Evolutionary conservation across 2,113 vertebrate species (phyloP), one percentile per base, ranked within the genome.

Genomic region (Myrmecobius fasciatus): DNA sequence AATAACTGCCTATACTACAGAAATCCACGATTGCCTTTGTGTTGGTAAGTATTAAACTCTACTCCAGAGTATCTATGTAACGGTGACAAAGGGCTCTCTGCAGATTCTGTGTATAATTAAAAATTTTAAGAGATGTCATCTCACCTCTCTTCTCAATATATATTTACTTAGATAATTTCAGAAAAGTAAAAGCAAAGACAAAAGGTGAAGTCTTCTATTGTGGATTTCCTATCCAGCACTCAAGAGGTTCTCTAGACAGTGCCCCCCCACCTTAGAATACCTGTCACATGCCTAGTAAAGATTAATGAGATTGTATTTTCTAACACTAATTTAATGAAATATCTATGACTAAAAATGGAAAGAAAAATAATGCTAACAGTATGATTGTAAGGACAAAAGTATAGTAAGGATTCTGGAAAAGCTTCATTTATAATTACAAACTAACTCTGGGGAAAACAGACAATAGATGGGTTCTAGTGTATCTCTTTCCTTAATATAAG

Each of bases 21-120:
- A 96, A 98, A 94, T 94, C 36, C 92, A 91, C 92, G 97, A 96
- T 97, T 95, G 97, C 94, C 94, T 95, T 96, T 92, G 92, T 95
- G 56, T 93, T 25, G 75, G 93, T 54, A 94, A 97, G 67, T 20
- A 90, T 92, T 96, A 96, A 97, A 95, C 49, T 83, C 95, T 96
- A 94, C 28, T 46, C 54, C 25, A 94, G 36, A 94, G 36, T 67
- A 92, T 92, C 94, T 96, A 97, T 31, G 0, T 96, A 97, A 97
- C 96, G 89, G 53, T 95, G 90, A 88, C 91, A 93, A 95, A 95
- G 95, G 75, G 89, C 94, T 96, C 93, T 98, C 94, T 92, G 51
- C 95, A 36, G 2, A 91, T 96, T 98, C 97, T 94, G 91, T 96
- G 93, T 94, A 28, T 95, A 91, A 90, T 22, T 96, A 95, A 94